Percentiles rank a stretch among this genome's conserved stretches.
Conservation (phyloP, 2,797 vertebrate genomes). For the Kryptolebias ocellatus region DNA sequence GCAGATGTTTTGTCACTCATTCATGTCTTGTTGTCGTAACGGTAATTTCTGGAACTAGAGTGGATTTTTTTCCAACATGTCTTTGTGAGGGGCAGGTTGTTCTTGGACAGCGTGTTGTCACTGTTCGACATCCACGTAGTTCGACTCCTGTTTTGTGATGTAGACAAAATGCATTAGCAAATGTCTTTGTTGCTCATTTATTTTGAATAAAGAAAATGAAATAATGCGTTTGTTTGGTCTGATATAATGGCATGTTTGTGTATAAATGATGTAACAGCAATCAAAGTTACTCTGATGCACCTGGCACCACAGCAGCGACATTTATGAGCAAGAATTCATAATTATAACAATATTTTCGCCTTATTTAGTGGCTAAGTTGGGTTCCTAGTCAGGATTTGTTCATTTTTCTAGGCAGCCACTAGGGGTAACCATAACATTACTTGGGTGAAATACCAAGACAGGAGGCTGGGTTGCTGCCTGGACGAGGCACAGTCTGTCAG, state of each 20-base stretch:
- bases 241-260: neutral
- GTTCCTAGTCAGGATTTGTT: too few species aligned
- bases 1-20: slow-evolving; percentile 5
- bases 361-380: too few species aligned
- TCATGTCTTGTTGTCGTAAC: slow-evolving; percentile 30
- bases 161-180: neutral
- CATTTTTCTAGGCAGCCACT: slow-evolving; percentile 24
- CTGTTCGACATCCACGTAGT: neutral
- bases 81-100: neutral
- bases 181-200: neutral
- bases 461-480: slow-evolving; percentile 10
- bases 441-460: slow-evolving; percentile 1
- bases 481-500: slow-evolving; percentile 28
- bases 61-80: slow-evolving; percentile 11
- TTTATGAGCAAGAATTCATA: too few species aligned
- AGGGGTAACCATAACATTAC: slow-evolving; percentile 31
- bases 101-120: slow-evolving; percentile 3
- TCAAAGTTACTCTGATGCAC: too few species aligned
- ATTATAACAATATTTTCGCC: too few species aligned
- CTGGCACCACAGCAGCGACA: too few species aligned
- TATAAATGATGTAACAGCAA: neutral
- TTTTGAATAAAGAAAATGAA: slow-evolving; percentile 65
- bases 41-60: slow-evolving; percentile 14
- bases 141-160: slow-evolving; percentile 17
- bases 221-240: slow-evolving; percentile 19